Base-by-base conservation (phyloP, 2,888 invertebrate species). In the Lepeophtheirus nordmannii region DNA sequence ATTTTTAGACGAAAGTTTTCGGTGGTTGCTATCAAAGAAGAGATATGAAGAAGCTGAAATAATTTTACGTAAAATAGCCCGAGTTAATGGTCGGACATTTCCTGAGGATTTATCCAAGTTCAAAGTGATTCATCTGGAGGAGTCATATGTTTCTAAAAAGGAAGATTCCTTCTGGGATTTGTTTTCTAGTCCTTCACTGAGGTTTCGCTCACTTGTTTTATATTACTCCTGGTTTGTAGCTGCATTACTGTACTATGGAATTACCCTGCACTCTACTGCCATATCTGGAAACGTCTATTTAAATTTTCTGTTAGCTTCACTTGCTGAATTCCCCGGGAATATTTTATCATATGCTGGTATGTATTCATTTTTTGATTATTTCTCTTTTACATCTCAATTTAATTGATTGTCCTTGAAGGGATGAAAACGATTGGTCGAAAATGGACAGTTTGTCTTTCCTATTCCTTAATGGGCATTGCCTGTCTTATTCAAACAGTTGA, bases 1-100 rank as follows among this genome's bases (percentile, higher is more conserved):
- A 77, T 72, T 80, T 38, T 77, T 83, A 23, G 83, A 83, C 1
- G 84, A 84, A 74, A 84, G 83, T 0, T 81, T 83, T 0, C 75
- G 88, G 71, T 89, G 89, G 89, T 78, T 87, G 66, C 76, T 85
- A 64, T 82, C 82, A 12, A 80, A 82, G 67, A 81, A 82, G 1
- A 76, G 80, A 68, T 75, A 77, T 14, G 76, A 79, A 0, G 78
- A 80, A 56, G 83, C 84, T 0, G 80, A 80, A 65, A 73, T 73
- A 10, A 3, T 53, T 10, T n/a, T 63, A 1, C 9, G 22, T 17
- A n/a, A 53, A 23, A 63, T 63, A 22, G 46, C 23, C 22, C 22
- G 23, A 10, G 23, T 46, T 5, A 63, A 63, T 53, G 53, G 53
- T n/a, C 53, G 53, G 53, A 46, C 53, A 3, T 46, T 46, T 17